These are phyloP conservation scores for Notarius quadriscutis DNA, from an alignment of 2,113 vertebrate species.

Conservation along the genomic window DNA sequence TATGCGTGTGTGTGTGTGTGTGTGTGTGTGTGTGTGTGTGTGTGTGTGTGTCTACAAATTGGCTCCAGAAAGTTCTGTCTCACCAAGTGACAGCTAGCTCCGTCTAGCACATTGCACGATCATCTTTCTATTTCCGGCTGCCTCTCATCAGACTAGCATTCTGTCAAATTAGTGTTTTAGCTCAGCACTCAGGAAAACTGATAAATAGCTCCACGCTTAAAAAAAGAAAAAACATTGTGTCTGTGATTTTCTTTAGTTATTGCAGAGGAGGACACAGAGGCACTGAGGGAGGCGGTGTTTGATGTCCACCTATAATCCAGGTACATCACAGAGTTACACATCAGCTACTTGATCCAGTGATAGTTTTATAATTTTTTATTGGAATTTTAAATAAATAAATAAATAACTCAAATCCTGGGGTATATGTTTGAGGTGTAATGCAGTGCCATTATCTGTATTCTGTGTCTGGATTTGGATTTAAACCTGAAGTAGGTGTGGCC, in stretches of 20 bases:
- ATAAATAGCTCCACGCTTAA: neutral
- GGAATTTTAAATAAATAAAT: neutral
- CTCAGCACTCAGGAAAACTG: neutral
- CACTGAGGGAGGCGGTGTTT: constrained; percentile 79
- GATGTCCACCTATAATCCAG: constrained; percentile 83
- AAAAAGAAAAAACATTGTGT: neutral
- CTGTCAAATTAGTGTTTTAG: constrained; percentile 24
- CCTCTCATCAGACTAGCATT: constrained; percentile 6
- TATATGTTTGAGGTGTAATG: neutral
- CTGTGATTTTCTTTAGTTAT: constrained; percentile 67
- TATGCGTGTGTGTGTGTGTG: neutral
- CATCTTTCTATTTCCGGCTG: constrained; percentile 32
- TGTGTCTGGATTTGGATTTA: neutral
- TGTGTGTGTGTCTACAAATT: constrained; percentile 20
- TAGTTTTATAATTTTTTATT: neutral
- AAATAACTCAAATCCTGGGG: neutral
- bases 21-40: constrained; percentile 13
- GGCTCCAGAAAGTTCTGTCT: constrained; percentile 16
- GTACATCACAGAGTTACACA: constrained; percentile 46
- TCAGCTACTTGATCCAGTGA: neutral
- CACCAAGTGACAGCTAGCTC: constrained; percentile 24
- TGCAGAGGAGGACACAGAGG: constrained; percentile 79
- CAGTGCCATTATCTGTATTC: neutral
- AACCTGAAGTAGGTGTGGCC: neutral
- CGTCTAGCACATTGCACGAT: constrained; percentile 7